A percentile compares a stretch with the other conserved stretches of the same genome.
Conservation (phyloP, 2,113 vertebrate genomes). For the Phyllostomus discolor region DNA sequence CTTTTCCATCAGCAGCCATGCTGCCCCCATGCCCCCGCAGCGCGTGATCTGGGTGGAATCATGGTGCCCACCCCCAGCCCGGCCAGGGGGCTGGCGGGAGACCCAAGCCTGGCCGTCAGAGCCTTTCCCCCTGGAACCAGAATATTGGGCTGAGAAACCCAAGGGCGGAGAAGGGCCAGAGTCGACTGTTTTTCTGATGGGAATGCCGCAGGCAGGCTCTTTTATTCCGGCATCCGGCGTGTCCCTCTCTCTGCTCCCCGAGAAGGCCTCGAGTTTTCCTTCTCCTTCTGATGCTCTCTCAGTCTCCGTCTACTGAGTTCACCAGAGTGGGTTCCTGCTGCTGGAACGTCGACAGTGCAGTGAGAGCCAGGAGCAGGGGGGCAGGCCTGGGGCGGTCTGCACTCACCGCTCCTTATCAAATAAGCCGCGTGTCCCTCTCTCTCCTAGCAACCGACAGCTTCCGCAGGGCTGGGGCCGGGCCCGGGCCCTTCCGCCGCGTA, state of each 20-base stretch:
- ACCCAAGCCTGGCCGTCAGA: background rate
- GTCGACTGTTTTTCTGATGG: constrained; percentile 3
- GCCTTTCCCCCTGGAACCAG: constrained; percentile 42
- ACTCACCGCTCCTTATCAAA: background rate
- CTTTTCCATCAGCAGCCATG: background rate
- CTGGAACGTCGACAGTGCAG: background rate
- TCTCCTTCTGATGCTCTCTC: constrained; percentile 2
- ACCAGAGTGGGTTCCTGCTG: background rate
- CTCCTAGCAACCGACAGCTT: background rate
- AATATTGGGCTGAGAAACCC: background rate
- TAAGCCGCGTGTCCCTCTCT: background rate
- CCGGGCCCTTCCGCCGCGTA: background rate
- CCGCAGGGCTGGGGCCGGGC: background rate
- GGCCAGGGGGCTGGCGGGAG: background rate
- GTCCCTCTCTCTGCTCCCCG: background rate
- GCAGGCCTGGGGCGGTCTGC: background rate
- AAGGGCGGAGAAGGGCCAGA: background rate
- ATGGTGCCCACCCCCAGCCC: background rate
- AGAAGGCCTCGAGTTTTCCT: background rate
- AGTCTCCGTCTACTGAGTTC: background rate
- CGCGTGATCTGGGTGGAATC: background rate
- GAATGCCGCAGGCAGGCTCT: background rate
- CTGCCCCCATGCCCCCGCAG: rapidly evolving
- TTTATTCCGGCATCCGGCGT: background rate
- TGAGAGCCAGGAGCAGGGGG: background rate